Base-by-base conservation (phyloP, 2,113 vertebrate genomes). In the Ctenomys sociabilis region DNA sequence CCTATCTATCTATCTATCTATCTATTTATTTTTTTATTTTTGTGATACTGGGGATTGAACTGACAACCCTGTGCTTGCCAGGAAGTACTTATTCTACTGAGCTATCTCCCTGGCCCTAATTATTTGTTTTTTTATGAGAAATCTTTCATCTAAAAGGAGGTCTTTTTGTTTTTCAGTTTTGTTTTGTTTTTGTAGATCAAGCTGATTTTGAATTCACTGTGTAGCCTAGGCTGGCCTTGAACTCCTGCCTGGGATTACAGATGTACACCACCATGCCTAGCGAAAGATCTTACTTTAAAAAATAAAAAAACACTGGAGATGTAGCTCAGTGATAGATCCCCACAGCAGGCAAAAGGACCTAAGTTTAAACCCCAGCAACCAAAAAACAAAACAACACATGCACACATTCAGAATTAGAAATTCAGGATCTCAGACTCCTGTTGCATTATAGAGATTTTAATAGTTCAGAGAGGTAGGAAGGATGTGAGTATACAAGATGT, bases 41-140 rank as follows among this genome's bases (percentile, higher is more conserved):
- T 49, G 49, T 11, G 12, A 1, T 49, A 49, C 12, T 49, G 49
- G 49, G 49, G 49, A 49, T 11, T 49, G 49, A 49, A 49, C 49
- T 49, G 9, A 49, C 1, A 1, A 49, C 49, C 49, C 49, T 49
- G 49, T 6, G 9, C 49, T 49, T 49, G 7, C 49, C 49, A 49
- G 49, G 49, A 49, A 49, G 49, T 49, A 11, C 49, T 49, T 49
- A 49, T 49, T 49, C 49, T 49, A 49, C 49, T 49, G 9, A 49
- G 49, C 49, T 49, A 49, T 49, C 49, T 49, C 49, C 49, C 49
- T 2, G 49, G 49, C 49, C 49, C 49, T 49, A 22, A 54, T 54
- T 54, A 54, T 78, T 63, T 32, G n/a, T 13, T 85, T 94, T 88
- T 81, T 94, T 91, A 85, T 88, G 72, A 95, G 68, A 93, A 93